Evolutionary conservation across 2,888 invertebrate species (phyloP), one percentile per base, ranked within the genome.

Genomic region (Lasioglossum morio): DNA sequence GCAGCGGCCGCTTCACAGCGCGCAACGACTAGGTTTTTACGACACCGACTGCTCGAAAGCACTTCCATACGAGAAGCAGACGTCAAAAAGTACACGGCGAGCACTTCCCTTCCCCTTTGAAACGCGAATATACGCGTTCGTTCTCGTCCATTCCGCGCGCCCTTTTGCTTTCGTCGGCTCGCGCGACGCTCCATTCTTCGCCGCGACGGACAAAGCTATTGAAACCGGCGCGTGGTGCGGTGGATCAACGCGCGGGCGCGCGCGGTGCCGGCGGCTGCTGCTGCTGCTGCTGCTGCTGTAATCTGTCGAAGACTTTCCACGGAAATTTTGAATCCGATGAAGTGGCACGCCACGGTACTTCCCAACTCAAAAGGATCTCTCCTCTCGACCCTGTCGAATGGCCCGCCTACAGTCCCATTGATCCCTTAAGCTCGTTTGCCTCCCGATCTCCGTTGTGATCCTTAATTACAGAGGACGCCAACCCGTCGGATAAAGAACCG

Each of bases 61-160:
- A 81, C 85, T 89, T 91, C 79, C 84, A 86, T 87, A 84, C 80
- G 82, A 86, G 86, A 87, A 84, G 84, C 79, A 84, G 81, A 81
- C 89, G 81, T 88, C 80, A 85, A 88, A 88, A 78, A 90, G 81
- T 87, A 86, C 87, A 88, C 84, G 83, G 81, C 83, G 82, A 79
- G 73, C 83, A 84, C 85, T 88, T 88, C 84, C 70, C 80, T 79
- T 43, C 72, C 82, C 83, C 82, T 84, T 81, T 88, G 66, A 86
- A 79, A 72, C 63, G 70, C 69, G 77, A 79, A 75, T 27, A 43
- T 63, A 57, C 81, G 63, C 77, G 73, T 69, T 53, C 86, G 69
- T 72, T 81, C 84, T 82, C 77, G 75, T 30, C 81, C 69, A 30
- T 74, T 66, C 72, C 70, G 69, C 37, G 63, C 72, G 46, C 81